These are phyloP conservation scores for Calliopum simillimum DNA, from an alignment of 2,888 invertebrate species.

Conservation along the genomic window DNA sequence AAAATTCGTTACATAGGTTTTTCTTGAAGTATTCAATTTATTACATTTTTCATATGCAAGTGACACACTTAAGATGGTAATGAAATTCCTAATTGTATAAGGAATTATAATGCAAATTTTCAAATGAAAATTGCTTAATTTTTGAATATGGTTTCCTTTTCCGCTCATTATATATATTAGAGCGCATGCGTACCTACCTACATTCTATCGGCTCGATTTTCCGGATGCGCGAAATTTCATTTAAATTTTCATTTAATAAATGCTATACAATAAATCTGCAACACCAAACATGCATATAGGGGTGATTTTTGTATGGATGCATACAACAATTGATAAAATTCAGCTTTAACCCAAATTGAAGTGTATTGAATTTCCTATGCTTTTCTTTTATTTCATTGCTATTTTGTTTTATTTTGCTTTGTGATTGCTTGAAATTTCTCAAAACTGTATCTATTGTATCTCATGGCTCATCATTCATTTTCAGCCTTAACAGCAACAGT, in stretches of 20 bases:
- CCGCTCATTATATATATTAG: too few relatives aligned
- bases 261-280: background rate
- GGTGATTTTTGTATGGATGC: background rate
- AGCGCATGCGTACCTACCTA: too few relatives aligned
- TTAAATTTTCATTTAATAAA: too few relatives aligned
- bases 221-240: too few relatives aligned
- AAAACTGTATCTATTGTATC: conserved; percentile 26
- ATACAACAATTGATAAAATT: background rate
- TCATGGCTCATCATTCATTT: conserved; percentile 36
- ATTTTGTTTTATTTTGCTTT: too few relatives aligned
- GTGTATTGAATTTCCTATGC: background rate
- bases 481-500: conserved; percentile 51
- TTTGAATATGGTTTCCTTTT: background rate
- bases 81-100: conserved; percentile 35
- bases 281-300: background rate
- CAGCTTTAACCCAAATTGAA: background rate
- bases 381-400: conserved; percentile 8
- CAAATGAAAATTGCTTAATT: conserved; percentile 44
- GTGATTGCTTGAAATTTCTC: conserved; percentile 25
- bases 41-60: conserved; percentile 32
- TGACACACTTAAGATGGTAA: conserved; percentile 38
- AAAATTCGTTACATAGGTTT: conserved; percentile 41
- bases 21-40: background rate
- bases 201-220: too few relatives aligned
- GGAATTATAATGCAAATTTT: conserved; percentile 44